Base-by-base conservation (phyloP, 2,888 invertebrate genomes). In the Chorisops tibialis region DNA sequence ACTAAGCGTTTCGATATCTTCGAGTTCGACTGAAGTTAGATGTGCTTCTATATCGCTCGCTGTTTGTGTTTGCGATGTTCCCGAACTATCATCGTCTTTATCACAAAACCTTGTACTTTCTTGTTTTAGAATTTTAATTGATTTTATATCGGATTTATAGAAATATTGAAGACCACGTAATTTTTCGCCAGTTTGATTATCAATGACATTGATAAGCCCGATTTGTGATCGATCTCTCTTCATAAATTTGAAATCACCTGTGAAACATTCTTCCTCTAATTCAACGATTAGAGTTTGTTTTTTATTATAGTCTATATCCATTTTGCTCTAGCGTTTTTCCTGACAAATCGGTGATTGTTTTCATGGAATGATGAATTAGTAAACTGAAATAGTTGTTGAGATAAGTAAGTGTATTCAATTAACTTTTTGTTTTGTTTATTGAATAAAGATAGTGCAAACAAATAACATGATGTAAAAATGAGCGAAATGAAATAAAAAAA, bases 1-100 rank as follows among this genome's bases (percentile, higher is more conserved):
- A 6, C 67, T 43, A 45, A 68, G 66, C 16, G 58, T 62, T 59
- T 70, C 68, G 2, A 70, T 54, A n/a, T 63, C 38, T 41, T 56
- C 18, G 11, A 68, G 24, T 14, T 65, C 59, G 3, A 21, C 16
- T 38, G 64, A 51, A 64, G 49, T 63, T 56, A 49, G 59, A 58
- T 48, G 30, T 22, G 2, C 38, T 5, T 22, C 19, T 38, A 30
- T 18, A 1, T 19, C 12, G 3, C 14, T 37, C 4, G 61, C 51
- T 18, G 64, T 59, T 12, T 6, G 16, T 9, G 3, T 18, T 19
- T 9, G 4, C 12, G 37, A 35, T 2, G 22, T 14, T n/a, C 2
- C 22, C n/a, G 14, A 22, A 37, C 48, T 47, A 6, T 47, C 56
- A 12, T 11, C 30, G 11, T 48, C 18, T 1, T n/a, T 7, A 22